phyloP scores from a whole-genome alignment of 2,888 invertebrate genomes.

The Sinelater perroti region DNA sequence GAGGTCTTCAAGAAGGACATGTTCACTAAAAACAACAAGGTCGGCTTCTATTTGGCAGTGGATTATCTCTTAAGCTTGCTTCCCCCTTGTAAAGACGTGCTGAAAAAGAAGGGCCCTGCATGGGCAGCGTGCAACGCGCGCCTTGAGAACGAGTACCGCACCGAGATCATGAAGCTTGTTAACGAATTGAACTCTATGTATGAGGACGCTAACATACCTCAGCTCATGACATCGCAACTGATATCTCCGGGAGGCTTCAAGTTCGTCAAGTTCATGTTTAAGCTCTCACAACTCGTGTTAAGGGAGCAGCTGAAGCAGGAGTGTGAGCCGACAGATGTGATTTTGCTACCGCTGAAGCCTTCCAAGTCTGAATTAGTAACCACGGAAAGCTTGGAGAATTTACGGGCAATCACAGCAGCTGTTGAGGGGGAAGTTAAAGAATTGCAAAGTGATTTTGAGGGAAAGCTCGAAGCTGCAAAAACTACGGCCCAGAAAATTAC shows the following conservation, averaged over 20 bases:
- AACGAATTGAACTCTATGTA: constrained; percentile 52
- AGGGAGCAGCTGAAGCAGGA: constrained; percentile 46
- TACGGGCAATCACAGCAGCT: constrained; percentile 40
- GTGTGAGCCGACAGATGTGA: constrained; percentile 14
- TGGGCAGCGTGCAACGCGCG: constrained; percentile 54
- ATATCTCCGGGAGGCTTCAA: constrained; percentile 56
- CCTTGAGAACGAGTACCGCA: constrained; percentile 52
- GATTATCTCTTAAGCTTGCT: constrained; percentile 54
- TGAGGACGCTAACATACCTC: constrained; percentile 52
- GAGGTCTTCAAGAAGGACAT: constrained; percentile 53
- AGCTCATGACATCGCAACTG: constrained; percentile 54
- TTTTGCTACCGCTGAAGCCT: constrained; percentile 35
- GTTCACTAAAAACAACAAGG: constrained; percentile 57
- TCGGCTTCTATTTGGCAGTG: constrained; percentile 54
- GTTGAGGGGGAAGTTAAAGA: constrained; percentile 42
- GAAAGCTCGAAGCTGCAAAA: constrained; percentile 34
- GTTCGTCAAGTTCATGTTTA: constrained; percentile 55
- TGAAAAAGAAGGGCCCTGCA: constrained; percentile 49
- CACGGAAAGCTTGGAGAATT: constrained; percentile 38
- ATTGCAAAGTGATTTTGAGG: constrained; percentile 41
- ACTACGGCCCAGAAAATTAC: constrained; percentile 41
- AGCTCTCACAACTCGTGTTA: constrained; percentile 54
- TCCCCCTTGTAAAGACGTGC: constrained; percentile 48
- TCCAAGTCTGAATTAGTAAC: constrained; percentile 20
- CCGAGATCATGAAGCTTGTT: constrained; percentile 51